A percentile compares a stretch with the other conserved stretches of the same genome.
Conservation (phyloP, 2,888 invertebrate species). For the Stegana nigrithorax region DNA sequence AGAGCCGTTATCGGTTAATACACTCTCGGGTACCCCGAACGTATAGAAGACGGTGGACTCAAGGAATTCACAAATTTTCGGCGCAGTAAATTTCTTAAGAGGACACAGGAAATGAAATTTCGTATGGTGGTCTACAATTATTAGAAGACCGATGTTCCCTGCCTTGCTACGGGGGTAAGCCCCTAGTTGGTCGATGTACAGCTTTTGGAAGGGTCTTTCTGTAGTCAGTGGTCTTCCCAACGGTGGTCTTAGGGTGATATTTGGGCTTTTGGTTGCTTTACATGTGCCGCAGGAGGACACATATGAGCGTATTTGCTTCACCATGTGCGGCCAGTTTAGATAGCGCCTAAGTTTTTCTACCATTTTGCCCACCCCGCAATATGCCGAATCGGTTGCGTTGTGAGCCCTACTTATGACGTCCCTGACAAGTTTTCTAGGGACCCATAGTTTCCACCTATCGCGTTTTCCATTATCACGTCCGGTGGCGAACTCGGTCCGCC, state of each 20-base stretch:
- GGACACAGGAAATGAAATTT: slow-evolving; percentile 25
- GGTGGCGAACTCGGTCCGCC: neutral
- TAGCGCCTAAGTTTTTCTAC: neutral
- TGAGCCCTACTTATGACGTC: neutral
- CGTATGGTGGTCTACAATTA: slow-evolving; percentile 21
- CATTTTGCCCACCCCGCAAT: neutral
- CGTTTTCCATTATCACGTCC: neutral
- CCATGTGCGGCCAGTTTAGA: neutral
- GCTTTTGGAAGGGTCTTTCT: neutral
- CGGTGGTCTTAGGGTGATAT: too few species aligned
- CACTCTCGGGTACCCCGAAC: slow-evolving; percentile 28
- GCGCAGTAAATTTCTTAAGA: neutral
- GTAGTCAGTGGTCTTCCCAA: too few species aligned
- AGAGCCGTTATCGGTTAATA: slow-evolving; percentile 28
- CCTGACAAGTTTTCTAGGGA: neutral
- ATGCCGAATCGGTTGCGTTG: neutral
- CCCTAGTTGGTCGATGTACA: slow-evolving; percentile 16
- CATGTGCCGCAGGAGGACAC: too few species aligned
- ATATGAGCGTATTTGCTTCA: too few species aligned
- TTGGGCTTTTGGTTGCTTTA: too few species aligned
- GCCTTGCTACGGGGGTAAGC: neutral
- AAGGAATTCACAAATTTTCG: slow-evolving; percentile 12
- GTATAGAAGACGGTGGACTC: slow-evolving; percentile 24
- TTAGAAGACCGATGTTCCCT: slow-evolving; percentile 10
- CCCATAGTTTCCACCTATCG: neutral